Evolutionary conservation across 2,113 vertebrate species (phyloP).

Genomic region (Alethe castanea): DNA sequence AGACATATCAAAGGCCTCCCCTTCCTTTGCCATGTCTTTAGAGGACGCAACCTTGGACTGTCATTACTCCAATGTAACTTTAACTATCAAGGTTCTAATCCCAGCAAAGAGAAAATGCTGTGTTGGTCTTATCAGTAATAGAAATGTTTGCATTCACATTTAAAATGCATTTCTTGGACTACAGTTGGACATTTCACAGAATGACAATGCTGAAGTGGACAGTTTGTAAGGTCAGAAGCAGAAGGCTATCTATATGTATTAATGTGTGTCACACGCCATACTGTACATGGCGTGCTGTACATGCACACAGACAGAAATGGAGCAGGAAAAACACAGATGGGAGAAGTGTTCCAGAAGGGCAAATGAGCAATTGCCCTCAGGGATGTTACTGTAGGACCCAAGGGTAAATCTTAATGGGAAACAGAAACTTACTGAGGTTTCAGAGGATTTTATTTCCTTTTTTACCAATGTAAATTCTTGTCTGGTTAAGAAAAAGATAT

Average conservation of each 20-base stretch:
- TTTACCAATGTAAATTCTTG: not conserved
- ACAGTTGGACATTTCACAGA: conserved; percentile 47
- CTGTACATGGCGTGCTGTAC: not conserved
- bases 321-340: not conserved
- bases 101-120: conserved; percentile 63
- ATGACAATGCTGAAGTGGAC: conserved; percentile 66
- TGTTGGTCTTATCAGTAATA: conserved; percentile 61
- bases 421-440: not conserved
- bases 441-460: not conserved
- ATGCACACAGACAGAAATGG: not conserved
- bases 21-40: not conserved
- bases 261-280: conserved; percentile 14
- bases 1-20: not conserved
- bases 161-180: conserved; percentile 66
- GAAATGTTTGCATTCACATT: conserved; percentile 67
- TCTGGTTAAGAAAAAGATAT: not conserved
- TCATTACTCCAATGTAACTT: conserved; percentile 54
- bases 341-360: not conserved
- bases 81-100: conserved; percentile 46
- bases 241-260: conserved; percentile 47
- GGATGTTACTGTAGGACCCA: not conserved
- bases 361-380: not conserved
- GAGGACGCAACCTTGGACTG: conserved; percentile 40
- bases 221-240: conserved; percentile 65
- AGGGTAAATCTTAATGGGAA: not conserved